Evolutionary conservation across 1,140 invertebrate genomes (phyloP).

Genomic region (Hycleus cichorii): DNA sequence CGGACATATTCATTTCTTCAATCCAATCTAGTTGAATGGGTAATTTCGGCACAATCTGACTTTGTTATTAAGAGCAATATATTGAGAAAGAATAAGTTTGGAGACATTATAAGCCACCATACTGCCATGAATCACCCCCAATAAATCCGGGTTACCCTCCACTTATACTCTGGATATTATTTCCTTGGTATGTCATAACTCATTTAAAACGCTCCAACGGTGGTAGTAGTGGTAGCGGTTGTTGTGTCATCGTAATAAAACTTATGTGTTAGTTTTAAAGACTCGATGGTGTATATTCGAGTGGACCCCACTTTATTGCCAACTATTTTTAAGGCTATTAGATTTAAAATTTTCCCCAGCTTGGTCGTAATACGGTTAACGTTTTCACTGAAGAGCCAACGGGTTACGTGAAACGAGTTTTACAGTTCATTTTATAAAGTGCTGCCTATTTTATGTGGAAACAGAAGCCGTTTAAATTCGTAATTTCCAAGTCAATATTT

Average conservation of each 20-base stretch:
- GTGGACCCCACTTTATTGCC: conserved; percentile 5
- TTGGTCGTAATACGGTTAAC: conserved; percentile 7
- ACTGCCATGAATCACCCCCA: conserved; percentile 12
- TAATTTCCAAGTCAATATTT: conserved; percentile 14
- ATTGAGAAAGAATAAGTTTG: conserved; percentile 14
- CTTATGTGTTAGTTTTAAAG: too few relatives aligned
- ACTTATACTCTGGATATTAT: conserved; percentile 11
- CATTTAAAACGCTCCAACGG: conserved; percentile 2
- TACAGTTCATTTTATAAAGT: conserved; percentile 12
- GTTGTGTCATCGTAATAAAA: too few relatives aligned
- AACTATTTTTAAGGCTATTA: conserved; percentile 9
- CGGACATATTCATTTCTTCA: not conserved
- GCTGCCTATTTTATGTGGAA: not conserved
- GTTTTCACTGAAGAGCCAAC: conserved; percentile 4
- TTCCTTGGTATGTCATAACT: conserved; percentile 14
- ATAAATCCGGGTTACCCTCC: conserved; percentile 15
- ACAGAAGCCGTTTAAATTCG: not conserved
- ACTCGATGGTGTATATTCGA: not conserved
- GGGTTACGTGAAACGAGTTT: conserved; percentile 10
- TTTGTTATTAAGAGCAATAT: conserved; percentile 14
- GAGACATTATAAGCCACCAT: conserved; percentile 12
- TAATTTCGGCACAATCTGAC: conserved; percentile 8
- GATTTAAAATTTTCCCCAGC: conserved; percentile 9
- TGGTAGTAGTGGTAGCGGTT: too few relatives aligned
- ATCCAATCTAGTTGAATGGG: conserved; percentile 14